phyloP scores from a whole-genome alignment of 2,797 vertebrate genomes.

The Cephalopachus bancanus region DNA sequence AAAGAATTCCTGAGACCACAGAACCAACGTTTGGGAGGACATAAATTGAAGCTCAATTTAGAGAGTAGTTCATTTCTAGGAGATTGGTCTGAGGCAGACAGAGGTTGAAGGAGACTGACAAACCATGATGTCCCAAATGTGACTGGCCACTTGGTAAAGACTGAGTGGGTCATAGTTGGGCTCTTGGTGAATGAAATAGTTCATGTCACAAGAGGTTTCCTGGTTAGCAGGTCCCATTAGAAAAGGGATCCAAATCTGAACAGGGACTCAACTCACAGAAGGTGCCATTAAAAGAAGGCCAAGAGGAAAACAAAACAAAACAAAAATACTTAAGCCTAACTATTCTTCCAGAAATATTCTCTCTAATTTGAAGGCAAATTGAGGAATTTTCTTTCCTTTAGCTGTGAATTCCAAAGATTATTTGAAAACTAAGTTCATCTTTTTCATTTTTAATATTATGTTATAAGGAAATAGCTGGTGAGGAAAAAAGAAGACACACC shows the following conservation, averaged over 20 bases:
- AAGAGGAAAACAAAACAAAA: not conserved
- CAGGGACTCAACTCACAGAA: not conserved
- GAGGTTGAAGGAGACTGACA: constrained; percentile 56
- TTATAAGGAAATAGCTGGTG: constrained; percentile 56
- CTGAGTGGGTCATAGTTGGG: not conserved
- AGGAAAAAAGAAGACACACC: constrained; percentile 41
- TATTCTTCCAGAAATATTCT: not conserved
- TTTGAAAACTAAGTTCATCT: not conserved
- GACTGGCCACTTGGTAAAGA: constrained; percentile 39
- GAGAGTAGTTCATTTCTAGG: not conserved
- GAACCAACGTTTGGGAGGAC: constrained; percentile 45
- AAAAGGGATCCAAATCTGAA: constrained; percentile 39
- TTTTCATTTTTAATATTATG: not conserved
- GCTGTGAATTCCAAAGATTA: constrained; percentile 62
- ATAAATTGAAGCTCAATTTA: constrained; percentile 51
- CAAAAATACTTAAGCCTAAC: not conserved
- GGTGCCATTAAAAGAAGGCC: constrained; percentile 28
- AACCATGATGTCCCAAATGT: not conserved
- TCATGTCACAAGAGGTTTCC: not conserved
- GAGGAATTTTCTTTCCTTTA: constrained; percentile 40
- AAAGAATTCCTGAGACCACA: not conserved
- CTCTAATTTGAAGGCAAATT: constrained; percentile 15
- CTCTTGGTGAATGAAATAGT: not conserved
- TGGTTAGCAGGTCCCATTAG: constrained; percentile 37
- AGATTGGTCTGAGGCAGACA: constrained; percentile 41